Evolutionary conservation across 1,140 invertebrate genomes (phyloP).

Genomic region (Lucilia cuprina): DNA sequence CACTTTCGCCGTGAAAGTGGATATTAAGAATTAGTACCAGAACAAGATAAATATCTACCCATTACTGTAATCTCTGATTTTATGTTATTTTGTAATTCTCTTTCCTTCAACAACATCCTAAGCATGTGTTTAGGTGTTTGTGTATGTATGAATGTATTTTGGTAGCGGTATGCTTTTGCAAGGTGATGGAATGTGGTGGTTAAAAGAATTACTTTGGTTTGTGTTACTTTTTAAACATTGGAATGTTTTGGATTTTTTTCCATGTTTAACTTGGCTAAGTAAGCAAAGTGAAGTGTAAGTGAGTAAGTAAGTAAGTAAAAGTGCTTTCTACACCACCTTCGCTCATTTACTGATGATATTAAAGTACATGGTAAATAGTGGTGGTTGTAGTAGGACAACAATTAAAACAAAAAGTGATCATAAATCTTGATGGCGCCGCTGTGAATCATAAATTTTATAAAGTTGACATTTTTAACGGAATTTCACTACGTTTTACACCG

Average conservation of each 20-base stretch:
- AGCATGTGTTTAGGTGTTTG: neutral
- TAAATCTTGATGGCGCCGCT: slow-evolving; percentile 33
- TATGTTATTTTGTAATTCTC: no score
- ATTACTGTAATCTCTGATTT: no score
- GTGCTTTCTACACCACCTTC: neutral
- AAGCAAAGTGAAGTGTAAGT: neutral
- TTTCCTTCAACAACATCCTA: neutral
- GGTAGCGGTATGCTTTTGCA: neutral
- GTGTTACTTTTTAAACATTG: neutral
- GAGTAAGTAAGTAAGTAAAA: neutral
- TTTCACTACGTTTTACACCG: slow-evolving; percentile 13
- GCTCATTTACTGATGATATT: neutral
- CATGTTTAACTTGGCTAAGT: neutral
- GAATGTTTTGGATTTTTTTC: neutral
- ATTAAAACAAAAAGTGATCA: slow-evolving; percentile 24
- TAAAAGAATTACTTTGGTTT: neutral
- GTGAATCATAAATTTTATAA: slow-evolving; percentile 35
- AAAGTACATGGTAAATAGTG: neutral
- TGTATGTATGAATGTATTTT: neutral
- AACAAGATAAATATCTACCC: no score
- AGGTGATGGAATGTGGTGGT: neutral
- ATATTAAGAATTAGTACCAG: no score
- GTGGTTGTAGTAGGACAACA: neutral
- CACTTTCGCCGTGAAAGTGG: no score
- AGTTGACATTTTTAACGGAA: slow-evolving; percentile 29